phyloP scores from a whole-genome alignment of 2,888 invertebrate genomes.

The Apamea sordens region DNA sequence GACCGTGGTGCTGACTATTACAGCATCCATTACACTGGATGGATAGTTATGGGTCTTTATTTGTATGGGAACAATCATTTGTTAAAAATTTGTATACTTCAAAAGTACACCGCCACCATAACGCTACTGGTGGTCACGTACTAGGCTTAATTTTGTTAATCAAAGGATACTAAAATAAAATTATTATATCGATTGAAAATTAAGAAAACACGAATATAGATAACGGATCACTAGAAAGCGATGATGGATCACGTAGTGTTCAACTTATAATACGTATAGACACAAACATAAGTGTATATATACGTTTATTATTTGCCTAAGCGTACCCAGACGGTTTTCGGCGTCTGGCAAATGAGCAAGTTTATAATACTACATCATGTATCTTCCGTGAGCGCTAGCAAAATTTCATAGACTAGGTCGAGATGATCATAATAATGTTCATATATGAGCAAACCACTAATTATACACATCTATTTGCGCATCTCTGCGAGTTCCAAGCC shows the following conservation, averaged over 20 bases:
- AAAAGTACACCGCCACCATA: neutral
- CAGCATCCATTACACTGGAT: constrained; percentile 36
- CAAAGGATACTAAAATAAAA: neutral
- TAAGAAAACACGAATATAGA: neutral
- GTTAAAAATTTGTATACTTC: neutral
- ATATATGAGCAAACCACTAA: neutral
- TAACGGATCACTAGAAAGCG: neutral
- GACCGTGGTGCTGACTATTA: constrained; percentile 53
- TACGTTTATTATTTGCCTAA: constrained; percentile 19
- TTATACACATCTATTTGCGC: neutral
- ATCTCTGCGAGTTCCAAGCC: neutral
- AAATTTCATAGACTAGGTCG: constrained; percentile 4
- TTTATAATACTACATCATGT: constrained; percentile 9
- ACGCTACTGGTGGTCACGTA: too few relatives aligned
- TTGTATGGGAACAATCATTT: constrained; percentile 11
- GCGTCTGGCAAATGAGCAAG: constrained; percentile 16
- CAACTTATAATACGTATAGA: constrained; percentile 12
- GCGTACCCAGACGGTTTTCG: neutral
- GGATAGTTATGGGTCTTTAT: constrained; percentile 19
- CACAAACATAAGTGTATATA: constrained; percentile 14
- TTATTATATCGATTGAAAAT: neutral
- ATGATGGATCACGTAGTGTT: constrained; percentile 14
- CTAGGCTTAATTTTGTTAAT: neutral
- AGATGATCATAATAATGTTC: neutral
- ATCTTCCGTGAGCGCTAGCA: neutral